phyloP scores from a whole-genome alignment of 2,888 invertebrate species.

The Napeogenes inachia region DNA sequence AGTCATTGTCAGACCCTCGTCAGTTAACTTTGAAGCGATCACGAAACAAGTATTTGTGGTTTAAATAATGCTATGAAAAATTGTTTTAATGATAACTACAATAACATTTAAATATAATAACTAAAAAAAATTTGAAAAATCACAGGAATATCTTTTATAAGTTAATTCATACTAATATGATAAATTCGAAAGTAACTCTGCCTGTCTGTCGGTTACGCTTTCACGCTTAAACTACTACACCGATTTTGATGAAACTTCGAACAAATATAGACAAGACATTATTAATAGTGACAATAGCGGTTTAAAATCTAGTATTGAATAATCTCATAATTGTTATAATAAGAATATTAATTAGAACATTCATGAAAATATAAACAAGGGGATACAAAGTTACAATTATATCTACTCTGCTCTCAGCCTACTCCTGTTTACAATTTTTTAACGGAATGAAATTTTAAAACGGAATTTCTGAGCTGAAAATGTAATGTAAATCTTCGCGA shows the following conservation, averaged over 20 bases:
- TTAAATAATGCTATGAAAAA: constrained; percentile 10
- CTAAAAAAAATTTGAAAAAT: background rate
- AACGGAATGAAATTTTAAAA: constrained; percentile 69
- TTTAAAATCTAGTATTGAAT: background rate
- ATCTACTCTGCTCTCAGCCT: constrained; percentile 46
- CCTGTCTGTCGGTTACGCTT: too few relatives aligned
- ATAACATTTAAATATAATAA: background rate
- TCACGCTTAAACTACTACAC: too few relatives aligned
- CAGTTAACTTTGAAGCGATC: constrained; percentile 43
- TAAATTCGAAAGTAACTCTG: too few relatives aligned
- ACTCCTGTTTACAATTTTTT: constrained; percentile 71
- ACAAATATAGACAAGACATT: too few relatives aligned
- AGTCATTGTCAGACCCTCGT: constrained; percentile 47
- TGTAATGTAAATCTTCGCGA: constrained; percentile 48
- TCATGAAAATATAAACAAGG: constrained; percentile 48
- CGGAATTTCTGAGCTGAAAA: constrained; percentile 64
- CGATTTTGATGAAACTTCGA: too few relatives aligned
- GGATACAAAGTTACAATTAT: constrained; percentile 68
- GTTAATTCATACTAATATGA: too few relatives aligned
- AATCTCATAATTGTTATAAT: constrained; percentile 29
- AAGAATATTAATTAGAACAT: constrained; percentile 54
- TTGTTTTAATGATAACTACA: background rate
- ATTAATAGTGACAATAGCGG: too few relatives aligned
- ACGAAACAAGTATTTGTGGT: constrained; percentile 38
- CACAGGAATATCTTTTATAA: too few relatives aligned